These are phyloP conservation scores for Gymnocypris eckloni DNA, from an alignment of 2,797 vertebrate genomes.

Conservation along the genomic window DNA sequence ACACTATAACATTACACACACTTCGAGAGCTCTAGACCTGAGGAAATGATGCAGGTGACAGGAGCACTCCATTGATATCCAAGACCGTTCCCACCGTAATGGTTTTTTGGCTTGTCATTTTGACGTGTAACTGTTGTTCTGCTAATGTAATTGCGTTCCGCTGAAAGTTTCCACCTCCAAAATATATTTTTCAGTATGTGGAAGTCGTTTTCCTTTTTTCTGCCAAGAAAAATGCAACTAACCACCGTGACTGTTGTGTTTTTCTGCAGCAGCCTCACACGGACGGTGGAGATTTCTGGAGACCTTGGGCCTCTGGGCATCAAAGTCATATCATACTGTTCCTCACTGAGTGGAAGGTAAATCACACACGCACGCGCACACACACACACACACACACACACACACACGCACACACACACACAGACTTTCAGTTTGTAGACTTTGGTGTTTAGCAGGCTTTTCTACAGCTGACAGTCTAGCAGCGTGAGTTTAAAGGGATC, in stretches of 20 bases:
- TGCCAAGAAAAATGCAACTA: slow-evolving; percentile 28
- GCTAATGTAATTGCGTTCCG: slow-evolving; percentile 31
- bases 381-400: slow-evolving; percentile 42
- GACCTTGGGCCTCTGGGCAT: slow-evolving; percentile 91
- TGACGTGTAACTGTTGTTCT: slow-evolving; percentile 42
- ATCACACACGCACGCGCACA: slow-evolving; percentile 20
- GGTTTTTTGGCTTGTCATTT: slow-evolving; percentile 36
- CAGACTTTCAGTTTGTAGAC: background rate
- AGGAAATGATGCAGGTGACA: slow-evolving; percentile 32
- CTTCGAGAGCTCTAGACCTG: slow-evolving; percentile 15
- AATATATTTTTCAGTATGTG: slow-evolving; percentile 33
- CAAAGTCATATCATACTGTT: slow-evolving; percentile 94
- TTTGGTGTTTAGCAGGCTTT: background rate
- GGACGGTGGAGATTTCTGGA: slow-evolving; percentile 85
- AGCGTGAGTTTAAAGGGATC: background rate
- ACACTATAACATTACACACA: background rate
- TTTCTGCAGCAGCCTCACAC: slow-evolving; percentile 81
- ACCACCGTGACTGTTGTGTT: slow-evolving; percentile 6
- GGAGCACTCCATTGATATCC: slow-evolving; percentile 40
- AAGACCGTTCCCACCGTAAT: slow-evolving; percentile 30
- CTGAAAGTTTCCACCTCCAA: slow-evolving; percentile 23
- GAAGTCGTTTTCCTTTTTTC: slow-evolving; percentile 7
- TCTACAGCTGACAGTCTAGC: background rate
- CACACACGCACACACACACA: too few relatives aligned
- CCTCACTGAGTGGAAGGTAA: slow-evolving; percentile 94